Evolutionary conservation across 1,140 invertebrate species (phyloP).

Genomic region (Proctacanthus coquilletti): DNA sequence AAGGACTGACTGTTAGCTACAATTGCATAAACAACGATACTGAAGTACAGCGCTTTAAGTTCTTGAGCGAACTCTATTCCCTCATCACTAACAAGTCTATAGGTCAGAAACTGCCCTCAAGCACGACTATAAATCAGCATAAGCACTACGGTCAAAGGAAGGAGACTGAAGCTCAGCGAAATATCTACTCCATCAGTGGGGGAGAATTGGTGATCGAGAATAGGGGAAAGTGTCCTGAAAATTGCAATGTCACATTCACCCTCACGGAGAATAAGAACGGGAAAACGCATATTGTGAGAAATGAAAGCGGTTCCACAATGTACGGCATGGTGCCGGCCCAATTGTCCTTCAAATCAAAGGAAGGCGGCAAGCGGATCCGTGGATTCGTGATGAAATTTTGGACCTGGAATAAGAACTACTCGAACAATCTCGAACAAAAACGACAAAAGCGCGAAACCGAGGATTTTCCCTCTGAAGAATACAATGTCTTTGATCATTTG

Average conservation of each 20-base stretch:
- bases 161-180: constrained; percentile 35
- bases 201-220: constrained; percentile 45
- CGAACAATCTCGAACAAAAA: constrained; percentile 4
- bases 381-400: constrained; percentile 68
- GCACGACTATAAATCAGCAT: constrained; percentile 23
- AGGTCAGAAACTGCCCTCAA: constrained; percentile 10
- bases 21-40: constrained; percentile 34
- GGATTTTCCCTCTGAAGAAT: constrained; percentile 12
- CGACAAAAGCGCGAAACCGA: constrained; percentile 4
- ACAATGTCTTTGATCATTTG: constrained; percentile 18
- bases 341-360: constrained; percentile 35
- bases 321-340: constrained; percentile 50
- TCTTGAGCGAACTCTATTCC: constrained; percentile 26
- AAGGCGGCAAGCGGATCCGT: constrained; percentile 38
- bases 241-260: constrained; percentile 43
- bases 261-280: constrained; percentile 38
- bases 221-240: constrained; percentile 43
- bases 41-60: constrained; percentile 20
- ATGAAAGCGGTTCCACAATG: constrained; percentile 39
- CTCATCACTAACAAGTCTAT: constrained; percentile 29
- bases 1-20: constrained; percentile 25
- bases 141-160: constrained; percentile 33
- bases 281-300: constrained; percentile 36
- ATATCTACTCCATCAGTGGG: constrained; percentile 36
- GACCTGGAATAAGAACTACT: constrained; percentile 41